These are phyloP conservation scores for Paralvinella palmiformis DNA, from an alignment of 1,140 invertebrate genomes.

Conservation along the genomic window DNA sequence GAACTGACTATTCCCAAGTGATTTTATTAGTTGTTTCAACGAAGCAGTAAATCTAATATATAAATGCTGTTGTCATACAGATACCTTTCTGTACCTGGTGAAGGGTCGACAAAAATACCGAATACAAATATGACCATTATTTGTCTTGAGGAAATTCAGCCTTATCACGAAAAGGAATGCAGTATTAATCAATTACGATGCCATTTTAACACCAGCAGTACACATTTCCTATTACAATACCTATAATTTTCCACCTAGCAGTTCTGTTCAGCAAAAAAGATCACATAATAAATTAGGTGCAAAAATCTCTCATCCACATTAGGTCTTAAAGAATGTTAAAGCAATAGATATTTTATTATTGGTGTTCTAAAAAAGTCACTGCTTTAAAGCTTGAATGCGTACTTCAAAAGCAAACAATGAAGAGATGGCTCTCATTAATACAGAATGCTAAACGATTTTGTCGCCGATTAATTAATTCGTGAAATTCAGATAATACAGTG, in stretches of 20 bases:
- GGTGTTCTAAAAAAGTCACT: background rate
- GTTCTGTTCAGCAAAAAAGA: no score
- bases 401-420: background rate
- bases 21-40: background rate
- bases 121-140: background rate
- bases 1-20: background rate
- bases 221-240: no score
- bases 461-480: background rate
- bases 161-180: no score
- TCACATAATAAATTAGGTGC: no score
- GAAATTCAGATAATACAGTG: background rate
- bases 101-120: background rate
- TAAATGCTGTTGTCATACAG: no score
- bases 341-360: background rate
- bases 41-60: background rate
- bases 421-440: background rate
- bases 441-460: background rate
- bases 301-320: no score
- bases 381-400: background rate
- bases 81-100: no score
- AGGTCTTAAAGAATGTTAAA: background rate
- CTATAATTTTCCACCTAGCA: no score
- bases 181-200: no score
- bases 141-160: no score
- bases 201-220: no score